Base-by-base conservation (phyloP, 2,113 vertebrate genomes). In the Campylomormyrus numenius region DNA sequence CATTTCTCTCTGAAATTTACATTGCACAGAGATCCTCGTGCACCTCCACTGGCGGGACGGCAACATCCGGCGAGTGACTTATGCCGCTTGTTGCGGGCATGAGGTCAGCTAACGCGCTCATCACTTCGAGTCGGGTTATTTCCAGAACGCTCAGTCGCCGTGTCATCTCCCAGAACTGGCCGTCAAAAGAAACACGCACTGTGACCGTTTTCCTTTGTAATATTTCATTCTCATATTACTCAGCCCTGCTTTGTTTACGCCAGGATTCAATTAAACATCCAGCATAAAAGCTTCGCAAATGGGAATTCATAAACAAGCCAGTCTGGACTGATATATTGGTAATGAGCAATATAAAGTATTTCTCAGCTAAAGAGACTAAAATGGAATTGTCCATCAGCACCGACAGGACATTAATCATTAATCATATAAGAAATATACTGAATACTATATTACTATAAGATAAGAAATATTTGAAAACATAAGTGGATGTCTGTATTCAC, bases 1-100 rank as follows among this genome's bases (percentile, higher is more conserved):
- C 94, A 95, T 94, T 93, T 94, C 93, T 92, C 91, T 90, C 94
- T 89, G 93, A 92, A 87, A 87, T 86, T 50, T 86, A 87, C 35
- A 87, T 87, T 87, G 50, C 6, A 1, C n/a, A 21, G 50, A 87
- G 27, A 50, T 35, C 49, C 50, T 56, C 21, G 9, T 4, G 83
- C 45, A 35, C 31, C 50, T 87, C 9, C 50, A 35, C 11, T 27
- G 45, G 8, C 13, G 2, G 85, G n/a, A 17, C 85, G 39, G 49
- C n/a, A 35, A 39, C 17, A 17, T 13, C 49, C 13, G 1, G 1
- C 15, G 50, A 19, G 48, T 42, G 48, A 87, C 53, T 87, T 56
- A 87, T 6, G 11, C 27, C 3, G 15, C 24, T 35, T 39, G 50
- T 87, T 9, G 15, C 27, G 3, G 15, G 48, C 15, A 87, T 56